Base-by-base conservation (phyloP, 1,140 invertebrate genomes). In the Vanessa tameamea region DNA sequence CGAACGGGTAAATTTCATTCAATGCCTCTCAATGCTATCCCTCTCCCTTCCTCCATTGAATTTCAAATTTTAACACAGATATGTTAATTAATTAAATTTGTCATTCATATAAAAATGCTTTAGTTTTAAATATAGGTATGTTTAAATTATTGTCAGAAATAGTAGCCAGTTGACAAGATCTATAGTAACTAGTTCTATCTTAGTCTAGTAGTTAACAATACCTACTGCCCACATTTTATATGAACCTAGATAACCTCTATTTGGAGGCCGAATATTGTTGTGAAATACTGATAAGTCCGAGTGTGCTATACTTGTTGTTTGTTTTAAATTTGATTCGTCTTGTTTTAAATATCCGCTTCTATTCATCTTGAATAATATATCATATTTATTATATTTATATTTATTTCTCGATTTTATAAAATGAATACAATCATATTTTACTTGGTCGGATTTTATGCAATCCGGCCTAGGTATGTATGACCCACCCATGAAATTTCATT, bases 201-300 rank as follows among this genome's bases (percentile, higher is more conserved):
- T 50, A 43, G 23, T 23, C 47, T 65, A 65, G 5, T 23, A 47
- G 20, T 65, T 53, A 47, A 48, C n/a, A n/a, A 43, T 20, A 48
- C 63, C 23, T 53, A 67, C 15, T 55, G 37, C 14, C 26, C 63
- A 64, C 14, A 65, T 64, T 47, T 55, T 61, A 43, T 68, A 67
- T 76, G 77, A 78, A 80, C 81, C 55, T 69, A 76, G 87, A 89
- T 89, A 89, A 87, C 86, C 86, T 75, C 65, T 63, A 64, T 66
- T 66, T 75, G 71, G 75, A 81, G 83, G 80, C 72, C 79, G 64
- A 78, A 73, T 78, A 75, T 79, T 75, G 73, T 80, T 84, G 72
- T 82, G 77, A 78, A 79, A 84, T 70, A 74, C 69, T 72, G 69
- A 72, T 68, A 72, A 57, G 23, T 61, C 15, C 50, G 55, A 51